These are phyloP conservation scores for Amorpha juglandis DNA, from an alignment of 2,888 invertebrate species.

Conservation along the genomic window DNA sequence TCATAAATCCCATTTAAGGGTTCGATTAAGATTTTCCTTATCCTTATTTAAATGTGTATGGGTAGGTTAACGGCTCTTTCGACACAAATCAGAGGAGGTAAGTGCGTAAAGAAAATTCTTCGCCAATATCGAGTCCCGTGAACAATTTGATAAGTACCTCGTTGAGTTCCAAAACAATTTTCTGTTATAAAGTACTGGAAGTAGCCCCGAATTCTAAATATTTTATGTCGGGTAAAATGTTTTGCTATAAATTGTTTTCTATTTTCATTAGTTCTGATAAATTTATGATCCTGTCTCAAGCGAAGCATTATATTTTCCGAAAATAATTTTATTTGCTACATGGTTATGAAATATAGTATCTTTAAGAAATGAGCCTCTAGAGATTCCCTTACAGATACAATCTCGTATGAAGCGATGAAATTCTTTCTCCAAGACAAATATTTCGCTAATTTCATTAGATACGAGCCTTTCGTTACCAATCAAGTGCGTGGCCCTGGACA, in stretches of 20 bases:
- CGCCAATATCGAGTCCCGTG: conserved; percentile 2
- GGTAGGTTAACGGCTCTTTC: conserved; percentile 45
- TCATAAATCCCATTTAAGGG: conserved; percentile 65
- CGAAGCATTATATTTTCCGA: background rate
- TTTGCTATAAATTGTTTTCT: background rate
- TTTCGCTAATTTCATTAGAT: conserved; percentile 33
- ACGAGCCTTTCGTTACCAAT: conserved; percentile 39
- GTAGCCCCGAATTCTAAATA: background rate
- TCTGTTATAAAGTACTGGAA: background rate
- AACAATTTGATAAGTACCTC: conserved; percentile 20
- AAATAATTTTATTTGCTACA: background rate
- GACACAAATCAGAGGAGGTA: conserved; percentile 43
- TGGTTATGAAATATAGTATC: background rate
- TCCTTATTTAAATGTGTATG: conserved; percentile 61
- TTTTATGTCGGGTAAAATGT: background rate
- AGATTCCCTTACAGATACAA: background rate
- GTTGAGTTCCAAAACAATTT: conserved; percentile 4
- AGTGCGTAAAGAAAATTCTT: conserved; percentile 31
- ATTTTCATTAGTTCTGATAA: background rate
- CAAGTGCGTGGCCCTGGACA: conserved; percentile 37
- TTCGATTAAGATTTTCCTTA: conserved; percentile 61
- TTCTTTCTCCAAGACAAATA: background rate
- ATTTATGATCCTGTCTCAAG: background rate
- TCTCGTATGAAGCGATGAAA: background rate
- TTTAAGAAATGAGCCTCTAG: background rate